Percentiles rank a stretch among this genome's conserved stretches.
Evolutionary conservation across 2,888 invertebrate species (phyloP).

Genomic region (Chymomyza amoena): DNA sequence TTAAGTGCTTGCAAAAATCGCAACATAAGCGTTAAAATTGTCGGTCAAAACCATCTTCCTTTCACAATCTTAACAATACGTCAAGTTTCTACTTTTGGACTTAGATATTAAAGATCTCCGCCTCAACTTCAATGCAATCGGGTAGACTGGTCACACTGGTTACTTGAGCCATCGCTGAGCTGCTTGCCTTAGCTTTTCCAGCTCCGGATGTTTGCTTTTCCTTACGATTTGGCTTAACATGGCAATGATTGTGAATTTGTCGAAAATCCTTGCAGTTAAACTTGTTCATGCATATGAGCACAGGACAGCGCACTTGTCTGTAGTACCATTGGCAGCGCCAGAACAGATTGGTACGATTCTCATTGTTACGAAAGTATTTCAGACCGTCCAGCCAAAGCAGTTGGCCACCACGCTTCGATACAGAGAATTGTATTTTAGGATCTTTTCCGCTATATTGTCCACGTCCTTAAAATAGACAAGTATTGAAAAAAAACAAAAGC

Average conservation of each 20-base stretch:
- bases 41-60: too few species aligned
- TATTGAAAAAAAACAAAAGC: neutral
- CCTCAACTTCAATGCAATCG: constrained; percentile 22
- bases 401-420: constrained; percentile 77
- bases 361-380: constrained; percentile 78
- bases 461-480: constrained; percentile 35
- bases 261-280: constrained; percentile 75
- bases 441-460: constrained; percentile 66
- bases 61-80: too few species aligned
- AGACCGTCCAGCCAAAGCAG: constrained; percentile 77
- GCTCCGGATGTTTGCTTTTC: constrained; percentile 22
- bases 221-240: constrained; percentile 65
- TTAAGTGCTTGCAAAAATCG: too few species aligned
- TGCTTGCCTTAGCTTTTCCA: neutral
- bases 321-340: constrained; percentile 79
- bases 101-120: constrained; percentile 46
- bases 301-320: constrained; percentile 76
- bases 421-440: constrained; percentile 76
- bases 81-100: neutral
- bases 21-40: too few species aligned
- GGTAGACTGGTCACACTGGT: constrained; percentile 22
- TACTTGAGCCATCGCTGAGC: constrained; percentile 17
- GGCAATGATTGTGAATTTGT: constrained; percentile 77
- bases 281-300: constrained; percentile 78
- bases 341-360: constrained; percentile 77